Base-by-base conservation (phyloP, 2,888 invertebrate species). In the Sphecodes monilicornis region DNA sequence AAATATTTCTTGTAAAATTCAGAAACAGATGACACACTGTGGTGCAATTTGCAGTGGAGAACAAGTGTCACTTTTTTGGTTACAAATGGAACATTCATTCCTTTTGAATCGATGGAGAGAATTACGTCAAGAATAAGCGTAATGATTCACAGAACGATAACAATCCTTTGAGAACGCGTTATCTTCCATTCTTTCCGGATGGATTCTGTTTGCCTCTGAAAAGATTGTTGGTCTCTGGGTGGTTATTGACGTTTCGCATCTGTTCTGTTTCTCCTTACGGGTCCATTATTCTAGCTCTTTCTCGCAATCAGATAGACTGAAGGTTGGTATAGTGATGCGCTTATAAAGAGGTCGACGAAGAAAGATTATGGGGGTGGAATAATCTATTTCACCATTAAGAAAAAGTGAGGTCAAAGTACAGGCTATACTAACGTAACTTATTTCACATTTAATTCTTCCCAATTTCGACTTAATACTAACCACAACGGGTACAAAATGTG, bases 131-230 rank as follows among this genome's bases (percentile, higher is more conserved):
- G 36, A 66, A 36, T 66, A 66, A 66, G 36, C 66, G 66, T 66
- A 66, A 66, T 66, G 66, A 32, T 66, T 66, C 66, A 36, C 66
- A 22, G 22, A 66, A 66, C 36, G 66, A 66, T 66, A 66, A 66
- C 66, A 66, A 66, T 66, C 36, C 66, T 36, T 36, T 66, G 36
- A 66, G 8, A 36, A 66, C 66, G 36, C 66, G 36, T 66, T 66
- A 66, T 10, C 66, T 66, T 22, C 36, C 36, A 36, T 36, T 66
- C 66, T 66, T 66, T 22, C 32, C 36, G 66, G 36, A 36, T 36
- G 36, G 36, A 36, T 66, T 66, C 66, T 36, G 66, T 16, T 66
- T 66, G 22, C 18, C 66, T 10, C 36, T 36, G 22, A 22, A 36
- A 66, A 32, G 36, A 66, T 66, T 32, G 36, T 66, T 66, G 32